Percentiles rank a stretch among this genome's conserved stretches.
Evolutionary conservation across 2,888 invertebrate genomes (phyloP).

Genomic region (Gerosis bhagava): DNA sequence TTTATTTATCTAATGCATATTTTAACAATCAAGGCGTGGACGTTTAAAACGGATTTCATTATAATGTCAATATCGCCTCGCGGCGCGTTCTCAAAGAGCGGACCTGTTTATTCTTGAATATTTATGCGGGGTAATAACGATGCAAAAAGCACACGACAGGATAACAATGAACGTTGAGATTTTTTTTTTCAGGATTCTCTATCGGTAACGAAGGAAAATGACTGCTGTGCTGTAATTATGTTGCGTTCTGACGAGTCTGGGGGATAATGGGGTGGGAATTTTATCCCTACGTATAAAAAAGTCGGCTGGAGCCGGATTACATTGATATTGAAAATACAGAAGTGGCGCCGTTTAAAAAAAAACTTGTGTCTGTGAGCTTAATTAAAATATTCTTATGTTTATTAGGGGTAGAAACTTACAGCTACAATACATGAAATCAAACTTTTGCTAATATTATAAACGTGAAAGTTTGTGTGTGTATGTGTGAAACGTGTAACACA

Average conservation of each 20-base stretch:
- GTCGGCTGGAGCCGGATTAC: slow-evolving; percentile 14
- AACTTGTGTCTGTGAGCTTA: no score
- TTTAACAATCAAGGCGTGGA: slow-evolving; percentile 53
- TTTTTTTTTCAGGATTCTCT: slow-evolving; percentile 43
- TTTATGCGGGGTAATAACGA: slow-evolving; percentile 58
- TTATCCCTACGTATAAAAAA: slow-evolving; percentile 18
- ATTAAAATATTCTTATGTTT: no score
- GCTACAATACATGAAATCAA: no score
- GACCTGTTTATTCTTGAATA: slow-evolving; percentile 57
- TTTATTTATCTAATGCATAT: slow-evolving; percentile 54
- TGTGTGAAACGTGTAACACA: no score
- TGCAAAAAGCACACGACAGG: slow-evolving; percentile 47
- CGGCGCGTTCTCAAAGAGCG: slow-evolving; percentile 49
- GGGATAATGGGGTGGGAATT: slow-evolving; percentile 32
- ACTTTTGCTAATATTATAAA: no score
- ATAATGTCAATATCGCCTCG: slow-evolving; percentile 55
- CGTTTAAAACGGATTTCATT: slow-evolving; percentile 55
- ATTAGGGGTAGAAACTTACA: no score
- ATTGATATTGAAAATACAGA: slow-evolving; percentile 15
- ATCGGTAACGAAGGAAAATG: slow-evolving; percentile 37
- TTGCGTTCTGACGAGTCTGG: slow-evolving; percentile 43
- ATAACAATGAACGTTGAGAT: slow-evolving; percentile 48
- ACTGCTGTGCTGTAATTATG: slow-evolving; percentile 42
- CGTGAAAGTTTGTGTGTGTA: no score
- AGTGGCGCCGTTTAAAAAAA: slow-evolving; percentile 1